These are phyloP conservation scores for Phalacrocorax pelagicus DNA, from an alignment of 2,113 vertebrate species.

Conservation along the genomic window DNA sequence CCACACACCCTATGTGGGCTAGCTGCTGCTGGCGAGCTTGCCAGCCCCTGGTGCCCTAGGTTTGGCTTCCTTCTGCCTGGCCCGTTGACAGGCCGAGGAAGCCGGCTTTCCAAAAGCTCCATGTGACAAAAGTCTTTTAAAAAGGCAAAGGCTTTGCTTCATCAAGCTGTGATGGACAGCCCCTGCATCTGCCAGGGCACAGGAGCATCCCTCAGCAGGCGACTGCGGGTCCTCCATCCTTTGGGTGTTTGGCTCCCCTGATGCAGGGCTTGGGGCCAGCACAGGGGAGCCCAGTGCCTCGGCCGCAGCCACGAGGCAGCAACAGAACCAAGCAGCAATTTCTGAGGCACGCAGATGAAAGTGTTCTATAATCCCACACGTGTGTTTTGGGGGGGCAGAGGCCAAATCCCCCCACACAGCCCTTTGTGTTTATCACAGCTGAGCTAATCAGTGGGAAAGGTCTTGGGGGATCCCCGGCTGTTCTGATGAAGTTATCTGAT, in stretches of 20 bases:
- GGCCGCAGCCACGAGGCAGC: neutral
- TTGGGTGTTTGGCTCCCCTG: neutral
- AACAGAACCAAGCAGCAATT: neutral
- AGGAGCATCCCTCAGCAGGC: neutral
- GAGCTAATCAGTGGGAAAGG: neutral
- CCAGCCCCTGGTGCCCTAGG: neutral
- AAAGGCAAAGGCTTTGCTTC: neutral
- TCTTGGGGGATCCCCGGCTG: neutral
- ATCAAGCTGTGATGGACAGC: fast-evolving
- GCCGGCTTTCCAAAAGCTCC: neutral
- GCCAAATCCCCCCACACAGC: neutral
- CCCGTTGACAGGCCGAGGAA: neutral
- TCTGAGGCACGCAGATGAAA: neutral
- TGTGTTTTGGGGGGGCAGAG: neutral
- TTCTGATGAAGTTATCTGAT: neutral
- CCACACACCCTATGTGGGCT: fast-evolving
- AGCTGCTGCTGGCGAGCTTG: neutral
- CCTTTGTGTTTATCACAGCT: neutral
- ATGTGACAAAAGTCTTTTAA: neutral
- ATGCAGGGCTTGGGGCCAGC: neutral
- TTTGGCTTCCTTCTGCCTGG: neutral
- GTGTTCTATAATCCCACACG: neutral
- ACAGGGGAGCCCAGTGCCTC: fast-evolving
- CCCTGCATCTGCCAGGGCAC: fast-evolving
- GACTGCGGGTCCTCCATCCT: fast-evolving